Evolutionary conservation across 2,888 invertebrate genomes (phyloP).

Genomic region (Drepanosiphum platanoidis): DNA sequence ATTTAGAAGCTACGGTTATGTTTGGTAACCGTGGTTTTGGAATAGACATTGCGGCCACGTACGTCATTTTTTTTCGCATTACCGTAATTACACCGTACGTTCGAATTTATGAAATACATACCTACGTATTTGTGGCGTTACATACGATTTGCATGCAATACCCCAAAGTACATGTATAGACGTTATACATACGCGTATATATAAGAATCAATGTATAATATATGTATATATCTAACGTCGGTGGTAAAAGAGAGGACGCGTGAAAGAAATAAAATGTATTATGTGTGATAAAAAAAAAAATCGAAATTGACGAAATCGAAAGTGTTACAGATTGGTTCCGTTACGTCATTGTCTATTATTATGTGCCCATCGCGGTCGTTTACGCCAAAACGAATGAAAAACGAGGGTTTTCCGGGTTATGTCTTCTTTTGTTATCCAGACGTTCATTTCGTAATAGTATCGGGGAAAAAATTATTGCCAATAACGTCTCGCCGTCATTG

Average conservation of each 20-base stretch:
- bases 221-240: background rate
- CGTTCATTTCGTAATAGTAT: constrained; percentile 26
- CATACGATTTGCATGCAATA: constrained; percentile 8
- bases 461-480: background rate
- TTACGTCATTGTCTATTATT: constrained; percentile 55
- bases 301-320: constrained; percentile 56
- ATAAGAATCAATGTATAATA: no score
- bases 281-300: constrained; percentile 17
- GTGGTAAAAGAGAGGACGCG: constrained; percentile 1
- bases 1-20: background rate
- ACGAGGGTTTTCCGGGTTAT: constrained; percentile 52
- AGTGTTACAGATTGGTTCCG: constrained; percentile 60
- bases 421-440: constrained; percentile 31
- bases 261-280: constrained; percentile 42
- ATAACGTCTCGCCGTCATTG: constrained; percentile 7
- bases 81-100: background rate
- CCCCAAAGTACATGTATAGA: background rate
- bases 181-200: background rate
- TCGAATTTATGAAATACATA: background rate
- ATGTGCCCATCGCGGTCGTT: constrained; percentile 50
- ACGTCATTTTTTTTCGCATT: constrained; percentile 9
- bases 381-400: constrained; percentile 57
- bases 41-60: background rate
- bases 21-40: constrained; percentile 19
- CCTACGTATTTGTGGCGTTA: constrained; percentile 7